Evolutionary conservation across 1,140 invertebrate species (phyloP), one percentile per base, ranked within the genome.

Genomic region (Ericerus pela): DNA sequence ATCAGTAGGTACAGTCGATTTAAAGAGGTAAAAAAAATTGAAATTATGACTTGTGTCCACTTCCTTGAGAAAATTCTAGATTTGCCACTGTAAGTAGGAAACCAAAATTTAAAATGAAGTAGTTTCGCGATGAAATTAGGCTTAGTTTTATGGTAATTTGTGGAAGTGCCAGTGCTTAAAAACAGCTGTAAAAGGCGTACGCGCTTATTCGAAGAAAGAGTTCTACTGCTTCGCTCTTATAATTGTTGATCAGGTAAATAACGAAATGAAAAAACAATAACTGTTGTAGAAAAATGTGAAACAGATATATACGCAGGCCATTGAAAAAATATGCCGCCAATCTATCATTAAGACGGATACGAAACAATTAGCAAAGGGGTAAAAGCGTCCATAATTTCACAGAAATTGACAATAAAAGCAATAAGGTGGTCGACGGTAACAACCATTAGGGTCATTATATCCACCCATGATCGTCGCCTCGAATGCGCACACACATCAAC

Each of bases 361-460:
- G 41, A n/a, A 47, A 22, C 41, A 47, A 47, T 47, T 47, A 47
- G 41, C 41, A 24, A n/a, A 47, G 41, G 41, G 41, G 41, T 24
- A 14, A 47, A 47, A 47, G 20, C 10, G 10, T 24, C 16, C 22
- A 24, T 47, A 47, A 47, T 24, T 22, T 24, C 20, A 2, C 41
- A 47, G 41, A 47, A 47, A 47, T 47, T 18, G 41, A 47, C 41
- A 47, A 47, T 47, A 47, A 47, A 47, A 47, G 41, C 41, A 47
- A 47, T 47, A 47, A 47, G 41, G 41, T 24, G 41, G 41, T 47
- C 16, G 41, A 47, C 22, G 20, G 41, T 10, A 5, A 24, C 41
- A 24, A 47, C 41, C 41, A 47, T 47, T 14, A 47, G 22, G 41
- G 41, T 47, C 41, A 47, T 47, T 47, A 47, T 47, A 47, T 47